Percentiles rank a stretch among this genome's conserved stretches.
Conservation (phyloP, 2,888 invertebrate genomes). For the Drosophila heteroneura region DNA sequence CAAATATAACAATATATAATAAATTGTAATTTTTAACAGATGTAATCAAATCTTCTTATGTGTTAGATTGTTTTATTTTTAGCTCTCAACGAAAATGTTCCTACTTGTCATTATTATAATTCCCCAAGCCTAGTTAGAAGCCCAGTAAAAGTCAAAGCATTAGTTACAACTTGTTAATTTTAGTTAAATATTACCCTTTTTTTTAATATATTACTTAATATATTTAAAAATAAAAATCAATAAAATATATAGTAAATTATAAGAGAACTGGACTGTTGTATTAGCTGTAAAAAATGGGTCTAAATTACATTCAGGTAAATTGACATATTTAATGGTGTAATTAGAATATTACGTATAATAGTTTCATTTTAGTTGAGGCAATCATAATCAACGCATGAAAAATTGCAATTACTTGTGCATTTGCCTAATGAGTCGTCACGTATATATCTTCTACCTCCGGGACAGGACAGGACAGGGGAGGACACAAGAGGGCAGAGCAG, state of each 20-base stretch:
- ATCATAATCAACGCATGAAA: constrained; percentile 9
- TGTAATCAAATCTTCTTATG: neutral
- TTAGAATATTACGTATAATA: constrained; percentile 1
- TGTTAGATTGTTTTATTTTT: neutral
- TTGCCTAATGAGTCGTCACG: constrained; percentile 22
- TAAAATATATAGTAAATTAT: neutral
- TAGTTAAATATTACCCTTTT: neutral
- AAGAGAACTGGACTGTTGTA: neutral
- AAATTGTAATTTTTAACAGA: neutral
- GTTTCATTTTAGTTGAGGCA: constrained; percentile 5
- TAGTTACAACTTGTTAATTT: neutral
- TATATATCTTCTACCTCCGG: constrained; percentile 4
- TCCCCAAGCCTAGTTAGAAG: neutral
- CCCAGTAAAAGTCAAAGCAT: neutral
- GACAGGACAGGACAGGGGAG: neutral
- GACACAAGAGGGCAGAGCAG: constrained; percentile 11
- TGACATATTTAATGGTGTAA: neutral
- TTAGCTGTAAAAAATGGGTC: neutral
- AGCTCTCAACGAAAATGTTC: neutral
- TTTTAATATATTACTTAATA: neutral
- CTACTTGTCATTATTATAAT: neutral
- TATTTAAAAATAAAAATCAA: neutral
- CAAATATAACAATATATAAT: neutral
- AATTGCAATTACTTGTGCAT: constrained; percentile 29
- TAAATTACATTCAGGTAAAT: neutral